Base-by-base conservation (phyloP, 2,797 vertebrate genomes). In the Meriones psammophilus region DNA sequence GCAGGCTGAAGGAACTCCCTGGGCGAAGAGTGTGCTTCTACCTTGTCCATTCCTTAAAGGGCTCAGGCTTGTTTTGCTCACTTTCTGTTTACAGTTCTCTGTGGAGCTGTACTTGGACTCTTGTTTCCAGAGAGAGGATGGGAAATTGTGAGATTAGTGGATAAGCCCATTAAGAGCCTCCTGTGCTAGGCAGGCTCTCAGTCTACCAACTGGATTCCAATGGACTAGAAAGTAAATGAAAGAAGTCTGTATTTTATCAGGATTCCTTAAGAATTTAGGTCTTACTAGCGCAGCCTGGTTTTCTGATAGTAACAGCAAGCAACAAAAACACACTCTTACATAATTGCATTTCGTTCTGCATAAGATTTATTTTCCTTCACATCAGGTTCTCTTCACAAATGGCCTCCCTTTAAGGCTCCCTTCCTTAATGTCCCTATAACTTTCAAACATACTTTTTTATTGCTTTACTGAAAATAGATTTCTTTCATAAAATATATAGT, bases 1-100 rank as follows among this genome's bases (percentile, higher is more conserved):
- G 3, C 50, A 0, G 2, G 9, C 7, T 0, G 12, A 1, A 0
- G 17, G 9, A 30, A 58, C 58, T 39, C 50, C 20, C 5, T 28
- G 4, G 46, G 46, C 3, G 3, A 7, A 46, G 9, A 39, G 3
- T 46, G 39, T 46, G 62, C 30, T 2, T 17, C 50, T 50, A 50
- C 50, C 9, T 50, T 50, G 50, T 4, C 2, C 10, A 3, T 3
- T 20, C 9, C 62, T 50, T n/a, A 22, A 12, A 20, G 12, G 2
- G 8, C 5, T 1, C 0, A 4, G 8, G 9, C 64, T 30, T n/a
- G 2, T 13, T 60, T n/a, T 12, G 13, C 7, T 18, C 0, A 0
- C 3, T 4, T 26, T 8, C 5, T 17, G 13, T 8, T 5, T 14
- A 2, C 2, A 54, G 1, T 4, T 15, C 8, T 36, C 1, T 4